These are phyloP conservation scores for Drosophila willistoni DNA, from an alignment of 1,140 invertebrate genomes.

Conservation along the genomic window DNA sequence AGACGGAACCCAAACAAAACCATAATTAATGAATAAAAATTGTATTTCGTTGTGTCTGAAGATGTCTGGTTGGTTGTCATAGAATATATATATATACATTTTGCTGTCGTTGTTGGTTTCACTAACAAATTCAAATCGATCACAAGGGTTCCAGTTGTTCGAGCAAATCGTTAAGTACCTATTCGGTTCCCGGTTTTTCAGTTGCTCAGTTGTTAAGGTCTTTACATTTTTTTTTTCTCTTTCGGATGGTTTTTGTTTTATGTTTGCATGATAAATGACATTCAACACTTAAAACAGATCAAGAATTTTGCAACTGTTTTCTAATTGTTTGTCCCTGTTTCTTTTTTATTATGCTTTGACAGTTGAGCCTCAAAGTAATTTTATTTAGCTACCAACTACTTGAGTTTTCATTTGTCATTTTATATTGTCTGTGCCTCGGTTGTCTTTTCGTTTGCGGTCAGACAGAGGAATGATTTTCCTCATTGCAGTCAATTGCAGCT, in stretches of 20 bases:
- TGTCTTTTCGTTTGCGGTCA: constrained; percentile 47
- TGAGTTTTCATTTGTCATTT: constrained; percentile 55
- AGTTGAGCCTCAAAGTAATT: constrained; percentile 34
- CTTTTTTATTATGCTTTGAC: constrained; percentile 47
- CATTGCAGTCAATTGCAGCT: constrained; percentile 34
- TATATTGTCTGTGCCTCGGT: constrained; percentile 3
- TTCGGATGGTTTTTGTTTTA: constrained; percentile 6
- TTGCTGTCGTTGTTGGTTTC: constrained; percentile 29
- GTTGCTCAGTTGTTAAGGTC: neutral
- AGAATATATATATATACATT: neutral
- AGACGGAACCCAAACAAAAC: constrained; percentile 10
- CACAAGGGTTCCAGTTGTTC: constrained; percentile 35
- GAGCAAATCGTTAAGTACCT: constrained; percentile 52
- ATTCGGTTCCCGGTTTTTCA: neutral
- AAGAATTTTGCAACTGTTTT: constrained; percentile 77
- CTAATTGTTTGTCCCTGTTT: constrained; percentile 75
- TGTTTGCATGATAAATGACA: constrained; percentile 72
- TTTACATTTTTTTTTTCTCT: neutral
- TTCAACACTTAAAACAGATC: constrained; percentile 49
- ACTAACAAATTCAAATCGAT: constrained; percentile 53
- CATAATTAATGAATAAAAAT: constrained; percentile 48
- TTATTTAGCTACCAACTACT: neutral
- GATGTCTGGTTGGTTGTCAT: constrained; percentile 5
- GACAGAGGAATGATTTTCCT: constrained; percentile 55
- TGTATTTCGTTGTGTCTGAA: constrained; percentile 1